Percentiles rank a stretch among this genome's conserved stretches.
These are phyloP conservation scores for Ciona savignyi DNA, from an alignment of 23 tunicate species.

Conservation along the genomic window DNA sequence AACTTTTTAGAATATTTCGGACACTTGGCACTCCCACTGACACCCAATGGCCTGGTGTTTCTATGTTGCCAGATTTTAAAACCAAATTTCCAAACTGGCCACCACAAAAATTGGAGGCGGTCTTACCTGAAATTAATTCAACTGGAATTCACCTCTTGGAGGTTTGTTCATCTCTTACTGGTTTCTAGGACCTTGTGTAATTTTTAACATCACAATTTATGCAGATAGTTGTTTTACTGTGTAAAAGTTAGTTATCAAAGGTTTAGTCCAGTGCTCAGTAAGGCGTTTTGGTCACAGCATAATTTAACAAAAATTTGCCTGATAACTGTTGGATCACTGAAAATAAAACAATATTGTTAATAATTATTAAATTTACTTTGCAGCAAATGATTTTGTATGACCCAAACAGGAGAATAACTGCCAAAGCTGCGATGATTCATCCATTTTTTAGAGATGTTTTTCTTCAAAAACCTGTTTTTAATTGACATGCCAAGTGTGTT, in stretches of 20 bases:
- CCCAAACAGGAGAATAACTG: constrained; percentile 84
- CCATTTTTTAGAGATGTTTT: constrained; percentile 65
- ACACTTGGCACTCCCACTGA: constrained; percentile 96
- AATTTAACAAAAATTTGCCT: no score
- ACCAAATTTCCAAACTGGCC: constrained; percentile 90
- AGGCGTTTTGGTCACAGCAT: no score
- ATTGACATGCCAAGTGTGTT: background rate
- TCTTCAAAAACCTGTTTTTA: constrained; percentile 33
- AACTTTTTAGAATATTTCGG: constrained; percentile 88
- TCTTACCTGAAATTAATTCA: constrained; percentile 24
- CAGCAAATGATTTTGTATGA: constrained; percentile 91
- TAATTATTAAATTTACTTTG: background rate
- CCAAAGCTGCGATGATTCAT: constrained; percentile 64
- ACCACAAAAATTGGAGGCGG: constrained; percentile 18
- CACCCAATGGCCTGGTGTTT: constrained; percentile 83
- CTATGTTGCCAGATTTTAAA: constrained; percentile 81
- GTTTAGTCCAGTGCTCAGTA: no score
- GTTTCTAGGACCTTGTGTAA: background rate
- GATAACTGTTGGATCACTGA: background rate
- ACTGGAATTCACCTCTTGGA: constrained; percentile 19
- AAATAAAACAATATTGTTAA: no score
- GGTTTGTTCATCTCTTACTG: constrained; percentile 2
- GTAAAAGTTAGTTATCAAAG: background rate
- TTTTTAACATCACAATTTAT: background rate
- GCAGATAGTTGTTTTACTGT: background rate